phyloP scores from a whole-genome alignment of 2,113 vertebrate species.

The Heterotilapia buettikoferi region DNA sequence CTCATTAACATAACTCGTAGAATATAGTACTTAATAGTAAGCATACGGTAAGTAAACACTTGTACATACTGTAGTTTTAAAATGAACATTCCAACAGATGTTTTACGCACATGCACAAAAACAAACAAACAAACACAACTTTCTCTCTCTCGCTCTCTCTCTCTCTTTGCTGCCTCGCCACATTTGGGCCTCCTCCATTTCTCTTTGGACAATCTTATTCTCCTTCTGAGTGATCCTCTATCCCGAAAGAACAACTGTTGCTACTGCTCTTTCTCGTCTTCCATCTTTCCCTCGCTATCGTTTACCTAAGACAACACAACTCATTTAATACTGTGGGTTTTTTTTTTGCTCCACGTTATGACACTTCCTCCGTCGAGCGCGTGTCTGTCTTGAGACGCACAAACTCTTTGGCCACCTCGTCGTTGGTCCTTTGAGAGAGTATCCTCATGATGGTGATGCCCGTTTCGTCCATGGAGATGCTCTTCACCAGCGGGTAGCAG shows the following conservation, averaged over 20 bases:
- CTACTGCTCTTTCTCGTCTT: background rate
- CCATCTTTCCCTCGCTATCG: background rate
- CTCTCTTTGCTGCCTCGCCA: slow-evolving; percentile 29
- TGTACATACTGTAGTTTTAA: slow-evolving; percentile 80
- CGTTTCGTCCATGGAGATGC: slow-evolving; percentile 84
- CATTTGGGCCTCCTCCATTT: background rate
- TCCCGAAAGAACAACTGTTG: slow-evolving; percentile 13
- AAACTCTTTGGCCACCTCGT: slow-evolving; percentile 97
- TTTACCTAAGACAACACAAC: slow-evolving; percentile 49
- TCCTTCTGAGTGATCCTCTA: slow-evolving; percentile 4
- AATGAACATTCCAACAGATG: slow-evolving; percentile 94
- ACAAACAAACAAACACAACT: slow-evolving; percentile 70
- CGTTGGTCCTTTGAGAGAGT: slow-evolving; percentile 93
- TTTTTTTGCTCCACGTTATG: slow-evolving; percentile 54
- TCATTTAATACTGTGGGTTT: slow-evolving; percentile 34
- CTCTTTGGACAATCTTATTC: slow-evolving; percentile 56
- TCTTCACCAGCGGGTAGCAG: slow-evolving; percentile 85
- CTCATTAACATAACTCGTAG: slow-evolving; percentile 80
- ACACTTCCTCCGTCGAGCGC: slow-evolving; percentile 82
- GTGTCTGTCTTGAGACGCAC: slow-evolving; percentile 94
- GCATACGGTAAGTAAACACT: slow-evolving; percentile 90
- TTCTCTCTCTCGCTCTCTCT: slow-evolving; percentile 9
- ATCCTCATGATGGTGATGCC: slow-evolving; percentile 95
- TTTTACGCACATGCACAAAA: slow-evolving; percentile 92
- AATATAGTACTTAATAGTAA: slow-evolving; percentile 82